Conservation (phyloP, 2,888 invertebrate genomes). For the Trissolcus japonicus region DNA sequence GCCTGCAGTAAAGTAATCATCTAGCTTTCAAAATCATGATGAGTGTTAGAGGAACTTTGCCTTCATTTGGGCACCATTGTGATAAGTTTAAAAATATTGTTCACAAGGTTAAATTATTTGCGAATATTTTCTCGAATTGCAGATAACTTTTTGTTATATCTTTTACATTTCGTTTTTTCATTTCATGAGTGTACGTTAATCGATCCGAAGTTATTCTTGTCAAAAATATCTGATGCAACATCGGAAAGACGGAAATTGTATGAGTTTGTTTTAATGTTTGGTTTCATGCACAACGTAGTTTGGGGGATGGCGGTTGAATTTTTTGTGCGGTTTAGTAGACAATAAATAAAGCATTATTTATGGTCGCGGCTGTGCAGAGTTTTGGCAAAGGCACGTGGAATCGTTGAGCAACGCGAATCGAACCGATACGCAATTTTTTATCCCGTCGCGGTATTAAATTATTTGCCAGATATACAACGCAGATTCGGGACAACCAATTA, state of each 20-base stretch:
- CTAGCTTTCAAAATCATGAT: too few species aligned
- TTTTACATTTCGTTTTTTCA: too few species aligned
- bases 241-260: constrained; percentile 16
- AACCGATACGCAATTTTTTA: constrained; percentile 45
- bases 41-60: too few species aligned
- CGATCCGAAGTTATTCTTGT: too few species aligned
- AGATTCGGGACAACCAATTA: constrained; percentile 43
- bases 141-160: too few species aligned
- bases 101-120: too few species aligned
- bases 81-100: too few species aligned
- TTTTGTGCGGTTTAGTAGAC: constrained; percentile 33
- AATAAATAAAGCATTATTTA: constrained; percentile 51
- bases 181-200: too few species aligned
- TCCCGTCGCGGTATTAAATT: constrained; percentile 32
- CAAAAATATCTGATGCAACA: too few species aligned
- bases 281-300: constrained; percentile 7
- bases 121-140: too few species aligned
- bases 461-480: constrained; percentile 38
- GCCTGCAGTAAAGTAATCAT: too few species aligned
- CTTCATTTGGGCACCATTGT: too few species aligned
- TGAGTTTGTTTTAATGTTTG: constrained; percentile 23
- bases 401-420: constrained; percentile 28
- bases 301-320: constrained; percentile 14
- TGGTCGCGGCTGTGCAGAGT: constrained; percentile 12
- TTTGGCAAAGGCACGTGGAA: constrained; percentile 27